Conservation (phyloP, 2,888 invertebrate genomes). For the Myathropa florea region DNA sequence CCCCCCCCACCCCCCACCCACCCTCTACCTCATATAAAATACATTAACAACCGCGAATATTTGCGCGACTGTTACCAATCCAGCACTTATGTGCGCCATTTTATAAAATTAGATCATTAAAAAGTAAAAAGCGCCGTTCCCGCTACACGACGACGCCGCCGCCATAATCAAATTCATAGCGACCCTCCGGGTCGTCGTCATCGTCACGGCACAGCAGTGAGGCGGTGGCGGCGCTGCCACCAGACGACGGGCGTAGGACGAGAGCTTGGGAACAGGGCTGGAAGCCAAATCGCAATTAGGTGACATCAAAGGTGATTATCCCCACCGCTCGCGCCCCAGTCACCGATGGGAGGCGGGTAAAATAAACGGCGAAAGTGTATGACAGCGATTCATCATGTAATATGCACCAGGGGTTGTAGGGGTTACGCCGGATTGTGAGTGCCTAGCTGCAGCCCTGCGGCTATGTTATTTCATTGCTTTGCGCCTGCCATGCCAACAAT, state of each 20-base stretch:
- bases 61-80: slow-evolving; percentile 64
- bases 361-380: slow-evolving; percentile 63
- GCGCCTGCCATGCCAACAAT: neutral
- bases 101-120: slow-evolving; percentile 71
- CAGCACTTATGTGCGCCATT: slow-evolving; percentile 68
- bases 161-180: slow-evolving; percentile 64
- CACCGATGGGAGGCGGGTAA: too few species aligned
- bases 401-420: slow-evolving; percentile 35
- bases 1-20: neutral
- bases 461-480: slow-evolving; percentile 61
- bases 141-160: slow-evolving; percentile 54
- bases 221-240: neutral
- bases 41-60: slow-evolving; percentile 62
- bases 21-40: slow-evolving; percentile 14
- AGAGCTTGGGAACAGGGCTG: slow-evolving; percentile 31
- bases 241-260: neutral
- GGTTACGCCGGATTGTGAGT: slow-evolving; percentile 31
- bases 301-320: slow-evolving; percentile 71
- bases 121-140: slow-evolving; percentile 64
- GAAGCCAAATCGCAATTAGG: slow-evolving; percentile 69
- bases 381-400: slow-evolving; percentile 69
- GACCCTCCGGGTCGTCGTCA: slow-evolving; percentile 23
- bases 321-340: slow-evolving; percentile 14
- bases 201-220: neutral
- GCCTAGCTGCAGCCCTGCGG: slow-evolving; percentile 59